Conservation (phyloP, 2,113 vertebrate species). For the Microtus richardsoni region DNA sequence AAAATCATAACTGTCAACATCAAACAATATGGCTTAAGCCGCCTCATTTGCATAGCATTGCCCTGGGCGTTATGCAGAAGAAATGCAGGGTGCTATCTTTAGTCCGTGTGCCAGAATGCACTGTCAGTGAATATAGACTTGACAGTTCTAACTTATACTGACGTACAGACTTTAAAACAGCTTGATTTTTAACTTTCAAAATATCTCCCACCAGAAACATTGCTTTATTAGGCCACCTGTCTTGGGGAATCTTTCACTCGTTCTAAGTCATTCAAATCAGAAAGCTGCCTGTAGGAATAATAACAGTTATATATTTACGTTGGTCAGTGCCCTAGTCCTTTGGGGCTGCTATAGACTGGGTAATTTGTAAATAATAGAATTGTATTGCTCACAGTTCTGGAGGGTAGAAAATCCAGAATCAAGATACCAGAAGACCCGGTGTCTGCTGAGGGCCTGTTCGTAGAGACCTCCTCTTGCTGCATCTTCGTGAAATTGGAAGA, state of each 20-base stretch:
- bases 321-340: background rate
- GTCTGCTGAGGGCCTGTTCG: background rate
- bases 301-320: background rate
- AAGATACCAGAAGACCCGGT: too few relatives aligned
- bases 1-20: slow-evolving; percentile 47
- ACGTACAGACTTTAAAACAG: slow-evolving; percentile 22
- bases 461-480: background rate
- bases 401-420: background rate
- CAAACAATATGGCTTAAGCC: slow-evolving; percentile 25
- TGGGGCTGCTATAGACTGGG: background rate
- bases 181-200: slow-evolving; percentile 53
- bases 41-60: slow-evolving; percentile 59
- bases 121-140: slow-evolving; percentile 35
- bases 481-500: background rate
- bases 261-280: background rate
- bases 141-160: slow-evolving; percentile 7
- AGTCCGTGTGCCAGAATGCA: slow-evolving; percentile 12
- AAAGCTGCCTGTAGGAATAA: background rate
- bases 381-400: background rate
- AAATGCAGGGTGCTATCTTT: slow-evolving; percentile 37
- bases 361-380: background rate
- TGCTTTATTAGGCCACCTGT: background rate
- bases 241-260: slow-evolving; percentile 1
- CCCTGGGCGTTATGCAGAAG: slow-evolving; percentile 28
- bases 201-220: background rate